Base-by-base conservation (phyloP, 2,888 invertebrate species). In the Oasisia sp. region DNA sequence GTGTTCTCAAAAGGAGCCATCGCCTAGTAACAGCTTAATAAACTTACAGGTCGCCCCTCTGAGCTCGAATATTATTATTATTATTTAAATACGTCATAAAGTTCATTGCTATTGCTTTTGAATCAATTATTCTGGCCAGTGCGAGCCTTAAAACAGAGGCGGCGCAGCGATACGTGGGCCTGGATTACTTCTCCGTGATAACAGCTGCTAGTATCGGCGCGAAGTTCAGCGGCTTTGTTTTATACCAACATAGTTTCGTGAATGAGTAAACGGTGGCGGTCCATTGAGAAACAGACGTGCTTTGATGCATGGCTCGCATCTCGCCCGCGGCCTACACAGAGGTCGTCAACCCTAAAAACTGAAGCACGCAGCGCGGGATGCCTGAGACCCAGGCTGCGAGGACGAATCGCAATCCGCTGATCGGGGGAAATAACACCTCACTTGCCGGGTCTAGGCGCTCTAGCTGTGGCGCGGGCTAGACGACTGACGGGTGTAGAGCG, bases 251-350 rank as follows among this genome's bases (percentile, higher is more conserved):
- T 27, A 74, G 74, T 74, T 74, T 74, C 74, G 74, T 74, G 19
- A 74, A 74, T 19, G 74, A 74, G 74, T 74, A 74, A 74, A 74
- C 27, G 74, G 27, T 74, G 74, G 19, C n/a, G 74, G 27, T 27
- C 74, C 74, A 74, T 74, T 74, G 27, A 74, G n/a, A 74, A n/a
- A 74, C n/a, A 74, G 74, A 74, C 74, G 74, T 27, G 74, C 74
- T n/a, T 74, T 74, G 74, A 74, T 74, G 74, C 27, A n/a, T 7
- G 74, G 27, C 14, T 7, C 27, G 74, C 74, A 14, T 19, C 74
- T 19, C 74, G 74, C 74, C 74, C 8, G 74, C 74, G 74, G 27
- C 74, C 74, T n/a, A 74, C 19, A 27, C 27, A 7, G 74, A 74
- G 74, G 27, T 27, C 7, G 27, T 7, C 74, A 74, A 74, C 74